Evolutionary conservation across 2,888 invertebrate genomes (phyloP).

Genomic region (Lepidochrysops patricia): DNA sequence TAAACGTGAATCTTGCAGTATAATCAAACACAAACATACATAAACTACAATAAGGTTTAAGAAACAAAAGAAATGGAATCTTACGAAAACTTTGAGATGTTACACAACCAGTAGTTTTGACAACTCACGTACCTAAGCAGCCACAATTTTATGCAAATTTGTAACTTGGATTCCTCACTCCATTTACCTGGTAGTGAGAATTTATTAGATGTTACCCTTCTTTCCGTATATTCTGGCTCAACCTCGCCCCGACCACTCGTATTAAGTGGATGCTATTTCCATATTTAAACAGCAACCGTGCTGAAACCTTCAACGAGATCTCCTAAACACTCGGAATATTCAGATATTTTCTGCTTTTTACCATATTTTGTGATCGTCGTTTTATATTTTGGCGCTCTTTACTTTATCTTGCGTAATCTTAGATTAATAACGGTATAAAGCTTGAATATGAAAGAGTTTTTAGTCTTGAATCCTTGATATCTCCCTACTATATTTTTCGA

Average conservation of each 20-base stretch:
- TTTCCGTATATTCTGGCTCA: background rate
- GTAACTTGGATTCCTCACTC: background rate
- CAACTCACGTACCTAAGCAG: background rate
- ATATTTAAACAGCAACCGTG: constrained; percentile 28
- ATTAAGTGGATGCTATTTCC: constrained; percentile 30
- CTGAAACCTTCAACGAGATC: constrained; percentile 18
- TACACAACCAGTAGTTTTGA: too few species aligned
- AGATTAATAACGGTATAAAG: background rate
- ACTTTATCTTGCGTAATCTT: background rate
- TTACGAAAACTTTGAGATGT: too few species aligned
- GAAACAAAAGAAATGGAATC: too few species aligned
- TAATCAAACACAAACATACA: too few species aligned
- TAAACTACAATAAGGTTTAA: too few species aligned
- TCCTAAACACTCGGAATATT: constrained; percentile 11
- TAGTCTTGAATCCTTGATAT: background rate
- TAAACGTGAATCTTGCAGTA: too few species aligned
- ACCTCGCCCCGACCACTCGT: constrained; percentile 22
- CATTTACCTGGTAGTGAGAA: background rate
- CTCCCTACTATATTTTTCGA: too few species aligned
- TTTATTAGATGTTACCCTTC: background rate
- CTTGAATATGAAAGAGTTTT: background rate
- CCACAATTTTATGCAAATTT: background rate
- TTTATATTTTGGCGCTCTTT: background rate
- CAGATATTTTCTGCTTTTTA: constrained; percentile 11
- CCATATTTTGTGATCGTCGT: constrained; percentile 2